A percentile compares a stretch with the other conserved stretches of the same genome.
Evolutionary conservation across 2,797 vertebrate species (phyloP).

Genomic region (Clarias fuscus): DNA sequence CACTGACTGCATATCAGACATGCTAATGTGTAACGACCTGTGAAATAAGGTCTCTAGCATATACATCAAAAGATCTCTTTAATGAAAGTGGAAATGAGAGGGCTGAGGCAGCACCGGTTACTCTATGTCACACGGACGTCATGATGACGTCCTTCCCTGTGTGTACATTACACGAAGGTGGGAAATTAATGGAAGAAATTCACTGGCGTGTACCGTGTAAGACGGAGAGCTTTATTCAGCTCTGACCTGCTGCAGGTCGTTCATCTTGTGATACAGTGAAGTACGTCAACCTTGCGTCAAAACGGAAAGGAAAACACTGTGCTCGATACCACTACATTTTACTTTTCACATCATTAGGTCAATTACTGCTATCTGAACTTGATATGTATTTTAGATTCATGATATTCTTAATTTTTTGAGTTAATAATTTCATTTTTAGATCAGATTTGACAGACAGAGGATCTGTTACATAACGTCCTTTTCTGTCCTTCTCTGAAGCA

Average conservation of each 20-base stretch:
- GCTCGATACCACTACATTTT: neutral
- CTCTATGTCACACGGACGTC: slow-evolving; percentile 50
- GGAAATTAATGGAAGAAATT: slow-evolving; percentile 33
- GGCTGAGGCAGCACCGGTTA: slow-evolving; percentile 14
- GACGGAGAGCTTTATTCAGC: neutral
- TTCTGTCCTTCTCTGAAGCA: slow-evolving; percentile 18
- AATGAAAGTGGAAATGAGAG: slow-evolving; percentile 24
- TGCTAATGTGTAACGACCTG: slow-evolving; percentile 38
- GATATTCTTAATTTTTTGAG: neutral
- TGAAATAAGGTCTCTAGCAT: slow-evolving; percentile 16
- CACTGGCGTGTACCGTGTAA: neutral
- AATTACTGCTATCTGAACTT: neutral
- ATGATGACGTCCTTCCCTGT: slow-evolving; percentile 22
- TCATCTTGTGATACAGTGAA: neutral
- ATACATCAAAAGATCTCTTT: neutral
- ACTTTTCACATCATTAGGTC: neutral
- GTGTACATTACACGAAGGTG: slow-evolving; percentile 17
- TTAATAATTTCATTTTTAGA: neutral
- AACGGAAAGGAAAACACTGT: neutral
- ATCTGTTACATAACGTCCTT: neutral
- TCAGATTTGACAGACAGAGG: neutral
- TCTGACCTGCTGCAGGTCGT: slow-evolving; percentile 5
- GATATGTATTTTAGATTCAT: neutral
- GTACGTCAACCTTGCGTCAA: slow-evolving; percentile 3
- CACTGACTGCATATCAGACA: slow-evolving; percentile 26